Conservation (phyloP, 2,888 invertebrate genomes). For the Empis stercorea region DNA sequence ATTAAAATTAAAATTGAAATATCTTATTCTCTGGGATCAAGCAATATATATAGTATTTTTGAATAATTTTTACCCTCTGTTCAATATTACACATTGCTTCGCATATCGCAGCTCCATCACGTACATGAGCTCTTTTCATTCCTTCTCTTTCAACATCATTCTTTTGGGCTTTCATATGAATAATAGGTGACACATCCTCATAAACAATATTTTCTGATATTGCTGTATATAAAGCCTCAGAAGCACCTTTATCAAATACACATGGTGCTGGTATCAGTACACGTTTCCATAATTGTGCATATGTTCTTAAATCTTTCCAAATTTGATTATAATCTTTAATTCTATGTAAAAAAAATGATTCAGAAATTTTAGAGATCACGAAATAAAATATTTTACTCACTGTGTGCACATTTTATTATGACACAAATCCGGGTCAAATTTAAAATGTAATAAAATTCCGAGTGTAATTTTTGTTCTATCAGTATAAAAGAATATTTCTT, state of each 20-base stretch:
- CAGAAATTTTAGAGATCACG: not conserved
- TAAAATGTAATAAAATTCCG: slow-evolving; percentile 40
- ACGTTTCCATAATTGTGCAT: slow-evolving; percentile 48
- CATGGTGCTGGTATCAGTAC: slow-evolving; percentile 57
- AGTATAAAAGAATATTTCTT: slow-evolving; percentile 55
- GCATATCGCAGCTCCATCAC: slow-evolving; percentile 82
- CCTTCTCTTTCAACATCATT: slow-evolving; percentile 66
- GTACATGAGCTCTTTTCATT: slow-evolving; percentile 72
- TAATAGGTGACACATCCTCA: slow-evolving; percentile 63
- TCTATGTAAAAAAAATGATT: slow-evolving; percentile 32
- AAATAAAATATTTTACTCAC: slow-evolving; percentile 36
- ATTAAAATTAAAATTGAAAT: slow-evolving; percentile 1
- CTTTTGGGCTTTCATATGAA: slow-evolving; percentile 76
- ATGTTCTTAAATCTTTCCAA: slow-evolving; percentile 55
- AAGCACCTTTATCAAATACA: slow-evolving; percentile 54
- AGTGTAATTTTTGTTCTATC: slow-evolving; percentile 50
- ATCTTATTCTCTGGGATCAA: too few species aligned
- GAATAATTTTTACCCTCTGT: slow-evolving; percentile 46
- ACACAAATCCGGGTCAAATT: slow-evolving; percentile 42
- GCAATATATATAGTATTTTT: too few species aligned
- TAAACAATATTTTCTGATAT: slow-evolving; percentile 46
- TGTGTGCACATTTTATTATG: slow-evolving; percentile 46
- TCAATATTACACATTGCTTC: slow-evolving; percentile 69
- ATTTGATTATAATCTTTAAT: slow-evolving; percentile 55
- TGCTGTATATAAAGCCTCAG: slow-evolving; percentile 51